Conservation (phyloP, 1,140 invertebrate genomes). For the Procambarus clarkii region DNA sequence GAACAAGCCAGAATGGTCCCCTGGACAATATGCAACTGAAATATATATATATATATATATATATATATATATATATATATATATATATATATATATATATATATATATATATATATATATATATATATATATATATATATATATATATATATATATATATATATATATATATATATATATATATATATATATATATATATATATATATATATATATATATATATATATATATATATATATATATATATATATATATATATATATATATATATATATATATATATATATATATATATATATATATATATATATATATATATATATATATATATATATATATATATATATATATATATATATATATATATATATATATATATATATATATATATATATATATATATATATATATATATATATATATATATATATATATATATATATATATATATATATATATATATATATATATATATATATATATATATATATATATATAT, state of each 20-base stretch:
- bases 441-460: constrained; percentile 37
- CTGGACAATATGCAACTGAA: too few relatives aligned
- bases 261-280: constrained; percentile 12
- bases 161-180: constrained; percentile 12
- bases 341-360: not conserved
- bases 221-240: constrained; percentile 12
- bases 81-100: constrained; percentile 12
- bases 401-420: constrained; percentile 12
- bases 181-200: constrained; percentile 12
- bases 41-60: too few relatives aligned
- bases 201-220: constrained; percentile 12
- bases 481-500: constrained; percentile 34
- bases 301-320: constrained; percentile 13
- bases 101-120: constrained; percentile 12
- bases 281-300: constrained; percentile 12
- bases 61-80: not conserved
- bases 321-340: not conserved
- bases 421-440: constrained; percentile 26
- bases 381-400: constrained; percentile 12
- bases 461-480: constrained; percentile 37
- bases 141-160: constrained; percentile 12
- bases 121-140: constrained; percentile 12
- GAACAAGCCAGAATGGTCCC: too few relatives aligned
- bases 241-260: constrained; percentile 12
- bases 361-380: too few relatives aligned